phyloP scores from a whole-genome alignment of 2,888 invertebrate genomes.

The Ditylenchus weischeri region DNA sequence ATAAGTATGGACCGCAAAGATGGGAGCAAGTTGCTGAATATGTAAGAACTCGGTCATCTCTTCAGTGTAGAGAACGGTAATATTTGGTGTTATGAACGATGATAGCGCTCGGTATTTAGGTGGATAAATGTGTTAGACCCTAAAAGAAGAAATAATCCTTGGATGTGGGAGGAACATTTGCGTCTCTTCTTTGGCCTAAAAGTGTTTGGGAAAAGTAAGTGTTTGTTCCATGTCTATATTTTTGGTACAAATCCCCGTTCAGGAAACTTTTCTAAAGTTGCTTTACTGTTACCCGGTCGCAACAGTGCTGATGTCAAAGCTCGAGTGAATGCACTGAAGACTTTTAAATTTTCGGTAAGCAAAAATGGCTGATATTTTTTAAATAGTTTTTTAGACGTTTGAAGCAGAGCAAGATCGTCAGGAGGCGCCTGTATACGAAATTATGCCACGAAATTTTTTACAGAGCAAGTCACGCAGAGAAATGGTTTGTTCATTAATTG shows the following conservation, averaged over 20 bases:
- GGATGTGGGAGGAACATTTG: slow-evolving; percentile 72
- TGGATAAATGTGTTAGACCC: slow-evolving; percentile 45
- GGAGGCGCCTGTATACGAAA: too few species aligned
- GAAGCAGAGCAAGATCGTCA: too few species aligned
- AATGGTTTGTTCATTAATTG: too few species aligned
- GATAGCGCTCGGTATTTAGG: slow-evolving; percentile 13
- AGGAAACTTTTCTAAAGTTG: slow-evolving; percentile 48
- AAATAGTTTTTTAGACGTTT: too few species aligned
- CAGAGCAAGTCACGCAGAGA: too few species aligned
- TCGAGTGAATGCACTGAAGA: slow-evolving; percentile 32
- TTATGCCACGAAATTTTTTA: too few species aligned
- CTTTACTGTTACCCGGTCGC: slow-evolving; percentile 38
- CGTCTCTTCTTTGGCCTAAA: slow-evolving; percentile 68
- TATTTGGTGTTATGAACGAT: not conserved
- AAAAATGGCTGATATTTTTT: too few species aligned
- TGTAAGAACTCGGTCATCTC: slow-evolving; percentile 22
- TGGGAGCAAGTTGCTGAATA: slow-evolving; percentile 30
- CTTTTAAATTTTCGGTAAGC: slow-evolving; percentile 34
- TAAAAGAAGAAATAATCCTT: slow-evolving; percentile 58
- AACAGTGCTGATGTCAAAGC: slow-evolving; percentile 28
- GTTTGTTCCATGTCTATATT: not conserved
- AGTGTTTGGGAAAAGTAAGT: slow-evolving; percentile 66
- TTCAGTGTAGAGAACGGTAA: slow-evolving; percentile 31
- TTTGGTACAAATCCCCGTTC: not conserved
- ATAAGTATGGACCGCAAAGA: slow-evolving; percentile 38